A percentile compares a stretch with the other conserved stretches of the same genome.
Conservation (phyloP, 2,888 invertebrate species). For the Melitaea athalia region DNA sequence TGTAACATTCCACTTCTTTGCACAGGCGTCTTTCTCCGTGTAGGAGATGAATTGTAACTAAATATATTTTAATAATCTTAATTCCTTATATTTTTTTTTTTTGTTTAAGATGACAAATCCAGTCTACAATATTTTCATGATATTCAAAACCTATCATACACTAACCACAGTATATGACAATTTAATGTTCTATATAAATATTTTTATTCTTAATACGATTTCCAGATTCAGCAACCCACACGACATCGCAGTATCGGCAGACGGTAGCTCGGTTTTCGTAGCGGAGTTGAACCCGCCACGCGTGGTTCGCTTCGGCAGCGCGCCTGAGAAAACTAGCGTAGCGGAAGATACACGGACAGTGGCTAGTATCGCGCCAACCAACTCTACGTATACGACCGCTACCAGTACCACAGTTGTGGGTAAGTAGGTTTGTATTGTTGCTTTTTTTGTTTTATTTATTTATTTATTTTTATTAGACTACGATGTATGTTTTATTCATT, state of each 20-base stretch:
- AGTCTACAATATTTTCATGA: too few relatives aligned
- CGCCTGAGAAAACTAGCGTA: constrained; percentile 80
- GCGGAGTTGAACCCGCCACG: constrained; percentile 87
- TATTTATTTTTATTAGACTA: not conserved
- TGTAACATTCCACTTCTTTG: too few relatives aligned
- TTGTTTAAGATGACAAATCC: too few relatives aligned
- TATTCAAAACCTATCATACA: too few relatives aligned
- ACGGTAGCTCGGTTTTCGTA: constrained; percentile 87
- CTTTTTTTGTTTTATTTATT: too few relatives aligned
- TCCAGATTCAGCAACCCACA: constrained; percentile 87
- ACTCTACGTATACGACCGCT: constrained; percentile 60
- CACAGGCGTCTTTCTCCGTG: too few relatives aligned
- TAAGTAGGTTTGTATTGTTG: constrained; percentile 52
- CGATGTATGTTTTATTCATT: not conserved
- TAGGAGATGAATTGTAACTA: too few relatives aligned
- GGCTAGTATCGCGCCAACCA: constrained; percentile 46
- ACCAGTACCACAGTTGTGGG: constrained; percentile 73
- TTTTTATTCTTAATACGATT: not conserved
- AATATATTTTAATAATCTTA: too few relatives aligned
- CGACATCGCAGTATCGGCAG: constrained; percentile 87
- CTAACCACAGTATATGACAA: too few relatives aligned
- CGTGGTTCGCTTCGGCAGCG: constrained; percentile 90
- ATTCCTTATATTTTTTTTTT: too few relatives aligned
- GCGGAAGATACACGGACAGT: constrained; percentile 70
- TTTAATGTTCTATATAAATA: not conserved